Evolutionary conservation across 1,140 invertebrate genomes (phyloP).

Genomic region (Orius insidiosus): DNA sequence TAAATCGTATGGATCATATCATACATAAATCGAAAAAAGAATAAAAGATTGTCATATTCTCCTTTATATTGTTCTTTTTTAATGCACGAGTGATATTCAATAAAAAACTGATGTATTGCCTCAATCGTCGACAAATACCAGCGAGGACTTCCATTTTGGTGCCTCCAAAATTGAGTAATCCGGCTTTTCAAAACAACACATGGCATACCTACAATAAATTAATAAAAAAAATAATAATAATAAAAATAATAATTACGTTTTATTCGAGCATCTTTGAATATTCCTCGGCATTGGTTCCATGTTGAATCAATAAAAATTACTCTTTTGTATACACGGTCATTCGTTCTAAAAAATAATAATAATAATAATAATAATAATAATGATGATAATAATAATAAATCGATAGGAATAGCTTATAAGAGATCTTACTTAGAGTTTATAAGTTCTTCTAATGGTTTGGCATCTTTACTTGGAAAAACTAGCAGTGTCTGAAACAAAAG

Average conservation of each 20-base stretch:
- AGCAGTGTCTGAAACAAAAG: constrained; percentile 41
- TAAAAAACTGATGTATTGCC: constrained; percentile 78
- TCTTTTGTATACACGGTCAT: constrained; percentile 33
- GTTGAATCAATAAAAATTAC: constrained; percentile 86
- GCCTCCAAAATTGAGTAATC: constrained; percentile 88
- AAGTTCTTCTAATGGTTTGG: constrained; percentile 43
- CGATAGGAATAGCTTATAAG: constrained; percentile 1
- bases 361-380: too few species aligned
- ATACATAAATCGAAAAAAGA: constrained; percentile 89
- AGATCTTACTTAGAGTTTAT: constrained; percentile 1
- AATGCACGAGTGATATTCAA: constrained; percentile 53
- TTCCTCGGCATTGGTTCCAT: constrained; percentile 78
- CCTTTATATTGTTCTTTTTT: constrained; percentile 44
- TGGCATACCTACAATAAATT: constrained; percentile 34
- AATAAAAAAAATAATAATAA: constrained; percentile 8
- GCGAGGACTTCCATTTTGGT: constrained; percentile 75
- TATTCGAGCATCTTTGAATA: constrained; percentile 63
- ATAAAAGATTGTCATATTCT: constrained; percentile 82
- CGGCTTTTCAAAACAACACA: constrained; percentile 62
- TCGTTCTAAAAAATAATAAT: neutral
- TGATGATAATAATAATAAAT: neutral
- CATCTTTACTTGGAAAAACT: constrained; percentile 61
- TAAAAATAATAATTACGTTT: constrained; percentile 26
- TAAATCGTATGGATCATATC: constrained; percentile 74
- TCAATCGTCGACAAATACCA: constrained; percentile 88